Conservation (phyloP, 1,140 invertebrate genomes). For the Pseudomyrmex gracilis region DNA sequence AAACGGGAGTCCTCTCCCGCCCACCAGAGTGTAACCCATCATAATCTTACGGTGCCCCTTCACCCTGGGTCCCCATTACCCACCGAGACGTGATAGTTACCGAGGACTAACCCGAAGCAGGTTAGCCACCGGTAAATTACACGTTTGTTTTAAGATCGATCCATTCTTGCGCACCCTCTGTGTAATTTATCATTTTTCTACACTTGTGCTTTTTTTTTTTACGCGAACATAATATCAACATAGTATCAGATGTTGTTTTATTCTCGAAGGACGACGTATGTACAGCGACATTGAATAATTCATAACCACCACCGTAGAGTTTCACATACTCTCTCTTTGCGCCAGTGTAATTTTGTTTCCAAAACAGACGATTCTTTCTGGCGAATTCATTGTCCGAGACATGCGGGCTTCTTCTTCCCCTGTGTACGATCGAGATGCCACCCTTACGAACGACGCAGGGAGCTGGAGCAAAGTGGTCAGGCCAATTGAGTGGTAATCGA, state of each 20-base stretch:
- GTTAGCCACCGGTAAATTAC: conserved; percentile 84
- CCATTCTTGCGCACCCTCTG: conserved; percentile 56
- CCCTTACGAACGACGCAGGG: conserved; percentile 18
- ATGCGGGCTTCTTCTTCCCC: conserved; percentile 58
- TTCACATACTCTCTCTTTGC: background rate
- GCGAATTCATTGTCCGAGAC: conserved; percentile 20
- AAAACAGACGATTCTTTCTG: conserved; percentile 67
- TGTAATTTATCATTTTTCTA: conserved; percentile 76
- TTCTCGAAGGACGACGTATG: background rate
- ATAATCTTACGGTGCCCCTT: conserved; percentile 77
- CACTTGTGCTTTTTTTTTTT: no score
- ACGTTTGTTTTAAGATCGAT: conserved; percentile 81
- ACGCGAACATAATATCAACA: no score
- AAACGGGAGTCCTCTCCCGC: conserved; percentile 84
- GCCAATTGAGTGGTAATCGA: conserved; percentile 77
- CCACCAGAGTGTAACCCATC: conserved; percentile 84
- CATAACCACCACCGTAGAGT: conserved; percentile 52
- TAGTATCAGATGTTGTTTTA: background rate
- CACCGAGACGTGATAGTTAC: conserved; percentile 65
- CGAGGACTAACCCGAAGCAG: conserved; percentile 69
- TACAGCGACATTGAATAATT: conserved; percentile 63
- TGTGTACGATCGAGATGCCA: conserved; percentile 1
- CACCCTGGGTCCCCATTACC: conserved; percentile 67
- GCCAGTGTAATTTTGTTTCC: conserved; percentile 74
- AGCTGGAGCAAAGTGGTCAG: conserved; percentile 68